Conservation (phyloP, 2,888 invertebrate species). For the Caenorhabditis drosophilae region DNA sequence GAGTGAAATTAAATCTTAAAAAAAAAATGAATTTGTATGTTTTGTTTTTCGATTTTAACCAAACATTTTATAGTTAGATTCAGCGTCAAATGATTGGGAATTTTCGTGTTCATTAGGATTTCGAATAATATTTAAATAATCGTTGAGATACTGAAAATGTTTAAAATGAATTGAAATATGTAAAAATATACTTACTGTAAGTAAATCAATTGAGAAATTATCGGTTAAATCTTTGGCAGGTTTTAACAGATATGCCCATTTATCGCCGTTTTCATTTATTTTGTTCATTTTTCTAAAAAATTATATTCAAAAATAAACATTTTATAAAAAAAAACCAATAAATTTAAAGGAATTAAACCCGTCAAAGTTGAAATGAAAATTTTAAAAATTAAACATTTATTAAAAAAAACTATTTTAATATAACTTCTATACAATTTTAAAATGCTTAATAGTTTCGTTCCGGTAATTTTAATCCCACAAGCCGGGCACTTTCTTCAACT, state of each 20-base stretch:
- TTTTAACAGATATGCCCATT: conserved; percentile 33
- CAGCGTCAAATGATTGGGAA: background rate
- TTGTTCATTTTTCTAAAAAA: background rate
- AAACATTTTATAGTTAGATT: conserved; percentile 6
- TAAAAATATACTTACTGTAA: conserved; percentile 6
- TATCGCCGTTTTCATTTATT: conserved; percentile 3
- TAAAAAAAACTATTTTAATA: background rate
- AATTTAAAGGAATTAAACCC: background rate
- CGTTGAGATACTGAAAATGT: conserved; percentile 15
- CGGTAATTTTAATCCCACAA: conserved; percentile 63
- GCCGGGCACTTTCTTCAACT: conserved; percentile 60
- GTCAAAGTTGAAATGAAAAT: background rate
- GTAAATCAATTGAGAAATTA: conserved; percentile 39
- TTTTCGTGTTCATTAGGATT: conserved; percentile 2
- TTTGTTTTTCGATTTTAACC: background rate
- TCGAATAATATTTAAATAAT: conserved; percentile 18
- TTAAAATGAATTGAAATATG: background rate
- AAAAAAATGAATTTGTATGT: background rate
- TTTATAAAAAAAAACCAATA: conserved; percentile 6
- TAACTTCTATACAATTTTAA: background rate
- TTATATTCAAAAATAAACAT: background rate
- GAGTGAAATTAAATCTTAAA: conserved; percentile 77
- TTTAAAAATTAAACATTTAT: background rate
- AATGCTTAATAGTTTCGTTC: conserved; percentile 23
- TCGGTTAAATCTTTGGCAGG: conserved; percentile 41